Evolutionary conservation across 2,113 vertebrate genomes (phyloP), one percentile per base, ranked within the genome.

Genomic region (Tupaia tana): DNA sequence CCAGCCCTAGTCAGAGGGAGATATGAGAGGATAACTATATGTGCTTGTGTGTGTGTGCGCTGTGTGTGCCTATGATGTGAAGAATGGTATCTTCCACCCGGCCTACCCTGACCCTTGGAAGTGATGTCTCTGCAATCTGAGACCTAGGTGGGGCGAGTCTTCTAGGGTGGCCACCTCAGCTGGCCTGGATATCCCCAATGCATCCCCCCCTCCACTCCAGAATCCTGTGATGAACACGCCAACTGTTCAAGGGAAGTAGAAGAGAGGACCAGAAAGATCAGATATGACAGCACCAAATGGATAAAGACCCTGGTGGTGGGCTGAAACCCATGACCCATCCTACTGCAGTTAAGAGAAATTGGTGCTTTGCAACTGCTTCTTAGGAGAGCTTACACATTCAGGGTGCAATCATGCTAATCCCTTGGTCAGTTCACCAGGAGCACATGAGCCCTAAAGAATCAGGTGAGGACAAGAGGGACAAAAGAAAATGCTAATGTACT

Each of bases 71-170:
- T 43, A 43, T 43, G 43, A 43, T 43, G 43, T 43, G 43, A 5
- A 43, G 43, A 43, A 43, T 43, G 43, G 43, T 43, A 43, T 43
- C 43, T 43, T 71, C 61, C 13, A 13, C 58, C 75, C 66, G 86
- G 14, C n/a, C 52, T 52, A 34, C 71, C 61, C 11, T 54, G 34
- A 22, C 2, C 74, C 52, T 22, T 31, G 34, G 73, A 67, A 80
- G 61, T 9, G 14, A 73, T 27, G 14, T 43, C 54, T 85, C n/a
- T 91, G n/a, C 27, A 54, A 24, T 64, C 16, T n/a, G 52, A 89
- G 25, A 31, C 58, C 12, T 9, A 4, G n/a, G 24, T n/a, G 14
- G 2, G 4, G 24, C 5, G 14, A 1, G 3, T 7, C 20, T 56
- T 59, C 64, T 29, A 63, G 67, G 88, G 19, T 13, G 24, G 9